A percentile compares a stretch with the other conserved stretches of the same genome.
These are phyloP conservation scores for Reinhardtius hippoglossoides DNA, from an alignment of 2,113 vertebrate species.

Conservation along the genomic window DNA sequence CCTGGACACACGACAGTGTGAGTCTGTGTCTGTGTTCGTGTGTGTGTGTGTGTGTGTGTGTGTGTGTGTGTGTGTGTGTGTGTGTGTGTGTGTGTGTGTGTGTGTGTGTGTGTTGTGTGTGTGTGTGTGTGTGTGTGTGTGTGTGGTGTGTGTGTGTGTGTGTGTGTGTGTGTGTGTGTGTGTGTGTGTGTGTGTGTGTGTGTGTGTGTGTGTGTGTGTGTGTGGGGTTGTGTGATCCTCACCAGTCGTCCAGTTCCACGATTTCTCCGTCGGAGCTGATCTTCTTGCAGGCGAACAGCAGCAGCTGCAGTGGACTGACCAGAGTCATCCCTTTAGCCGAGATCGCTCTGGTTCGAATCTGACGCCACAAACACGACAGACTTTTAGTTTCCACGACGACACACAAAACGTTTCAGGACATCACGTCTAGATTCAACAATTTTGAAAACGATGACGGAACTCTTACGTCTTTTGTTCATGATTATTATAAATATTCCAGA, in stretches of 20 bases:
- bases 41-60: background rate
- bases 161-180: background rate
- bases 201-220: background rate
- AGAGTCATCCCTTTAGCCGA: conserved; percentile 97
- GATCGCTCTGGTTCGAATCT: conserved; percentile 97
- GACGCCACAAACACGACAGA: conserved; percentile 25
- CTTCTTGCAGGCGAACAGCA: conserved; percentile 95
- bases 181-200: too few relatives aligned
- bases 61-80: too few relatives aligned
- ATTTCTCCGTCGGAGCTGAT: conserved; percentile 87
- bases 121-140: too few relatives aligned
- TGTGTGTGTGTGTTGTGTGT: background rate
- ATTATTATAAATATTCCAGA: too few relatives aligned
- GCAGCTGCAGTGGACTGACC: conserved; percentile 93
- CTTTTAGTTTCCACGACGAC: background rate
- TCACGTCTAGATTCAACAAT: background rate
- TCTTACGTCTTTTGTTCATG: too few relatives aligned
- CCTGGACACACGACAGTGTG: conserved; percentile 69
- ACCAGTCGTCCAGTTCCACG: conserved; percentile 93
- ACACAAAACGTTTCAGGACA: background rate
- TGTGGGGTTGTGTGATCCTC: conserved; percentile 27
- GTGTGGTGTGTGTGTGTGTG: too few relatives aligned
- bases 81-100: background rate
- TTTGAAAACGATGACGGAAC: too few relatives aligned
- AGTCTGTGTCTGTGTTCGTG: background rate